phyloP scores from a whole-genome alignment of 2,888 invertebrate species.

The Phengaris alcon region DNA sequence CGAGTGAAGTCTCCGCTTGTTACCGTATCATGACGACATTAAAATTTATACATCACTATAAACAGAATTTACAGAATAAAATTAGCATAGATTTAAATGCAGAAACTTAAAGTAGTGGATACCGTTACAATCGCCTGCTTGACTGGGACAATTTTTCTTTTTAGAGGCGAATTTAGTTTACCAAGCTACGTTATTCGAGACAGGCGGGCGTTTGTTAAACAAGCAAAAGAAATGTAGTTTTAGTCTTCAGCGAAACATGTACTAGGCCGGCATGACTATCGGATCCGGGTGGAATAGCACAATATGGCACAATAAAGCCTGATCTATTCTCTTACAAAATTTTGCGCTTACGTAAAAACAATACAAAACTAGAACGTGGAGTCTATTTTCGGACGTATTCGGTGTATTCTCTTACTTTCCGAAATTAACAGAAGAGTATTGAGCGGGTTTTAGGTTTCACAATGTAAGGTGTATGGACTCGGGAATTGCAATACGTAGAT shows the following conservation, averaged over 20 bases:
- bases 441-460: slow-evolving; percentile 12
- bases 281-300: slow-evolving; percentile 3
- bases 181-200: slow-evolving; percentile 39
- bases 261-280: background rate
- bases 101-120: slow-evolving; percentile 25
- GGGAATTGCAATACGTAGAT: background rate
- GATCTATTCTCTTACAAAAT: slow-evolving; percentile 13
- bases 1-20: slow-evolving; percentile 11
- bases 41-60: slow-evolving; percentile 26
- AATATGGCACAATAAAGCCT: background rate
- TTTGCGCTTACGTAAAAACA: slow-evolving; percentile 12
- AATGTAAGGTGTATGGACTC: background rate
- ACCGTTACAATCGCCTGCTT: slow-evolving; percentile 46
- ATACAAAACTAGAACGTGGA: slow-evolving; percentile 13
- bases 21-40: slow-evolving; percentile 11
- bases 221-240: slow-evolving; percentile 20
- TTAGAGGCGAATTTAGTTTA: slow-evolving; percentile 58
- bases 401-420: slow-evolving; percentile 7
- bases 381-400: slow-evolving; percentile 13
- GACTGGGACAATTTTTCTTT: slow-evolving; percentile 57
- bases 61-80: slow-evolving; percentile 24
- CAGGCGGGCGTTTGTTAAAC: slow-evolving; percentile 26
- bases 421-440: slow-evolving; percentile 16
- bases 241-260: slow-evolving; percentile 8
- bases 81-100: slow-evolving; percentile 26